These are phyloP conservation scores for Characodon lateralis DNA, from an alignment of 2,797 vertebrate species.

Conservation along the genomic window DNA sequence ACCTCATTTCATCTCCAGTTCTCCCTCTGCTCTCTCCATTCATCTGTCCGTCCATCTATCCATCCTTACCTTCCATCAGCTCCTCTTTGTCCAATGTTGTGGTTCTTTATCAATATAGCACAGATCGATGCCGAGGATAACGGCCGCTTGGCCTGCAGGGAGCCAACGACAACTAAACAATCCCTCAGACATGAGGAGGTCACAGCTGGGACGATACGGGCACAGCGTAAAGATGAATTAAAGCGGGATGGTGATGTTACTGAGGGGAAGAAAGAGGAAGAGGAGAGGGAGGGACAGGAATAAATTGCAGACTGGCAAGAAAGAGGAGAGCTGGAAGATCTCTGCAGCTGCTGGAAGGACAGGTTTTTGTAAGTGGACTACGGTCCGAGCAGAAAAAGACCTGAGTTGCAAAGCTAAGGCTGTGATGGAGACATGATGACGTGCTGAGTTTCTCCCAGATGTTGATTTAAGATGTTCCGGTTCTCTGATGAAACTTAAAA, in stretches of 20 bases:
- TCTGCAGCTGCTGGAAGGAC: conserved; percentile 10
- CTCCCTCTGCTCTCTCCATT: conserved; percentile 20
- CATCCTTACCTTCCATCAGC: conserved; percentile 26
- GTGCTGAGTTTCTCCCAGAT: too few relatives aligned
- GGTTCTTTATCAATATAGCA: conserved; percentile 32
- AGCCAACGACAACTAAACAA: conserved; percentile 9
- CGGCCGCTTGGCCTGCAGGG: conserved; percentile 28
- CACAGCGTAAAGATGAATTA: conserved; percentile 38
- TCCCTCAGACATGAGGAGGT: conserved; percentile 26
- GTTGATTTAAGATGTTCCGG: background rate
- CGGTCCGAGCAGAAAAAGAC: too few relatives aligned
- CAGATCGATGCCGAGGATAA: conserved; percentile 52
- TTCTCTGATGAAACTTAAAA: conserved; percentile 32
- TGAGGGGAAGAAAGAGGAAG: conserved; percentile 39
- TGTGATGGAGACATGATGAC: background rate
- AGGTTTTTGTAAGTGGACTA: too few relatives aligned
- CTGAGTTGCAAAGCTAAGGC: background rate
- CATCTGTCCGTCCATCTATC: conserved; percentile 17
- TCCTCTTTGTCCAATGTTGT: conserved; percentile 21
- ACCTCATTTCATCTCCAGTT: conserved; percentile 35
- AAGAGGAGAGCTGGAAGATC: conserved; percentile 13
- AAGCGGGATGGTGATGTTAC: conserved; percentile 27
- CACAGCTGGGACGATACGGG: conserved; percentile 13
- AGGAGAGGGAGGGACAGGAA: conserved; percentile 23
- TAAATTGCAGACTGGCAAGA: background rate